A percentile compares a stretch with the other conserved stretches of the same genome.
Evolutionary conservation across 2,888 invertebrate genomes (phyloP).

Genomic region (Trichogramma evanescens): DNA sequence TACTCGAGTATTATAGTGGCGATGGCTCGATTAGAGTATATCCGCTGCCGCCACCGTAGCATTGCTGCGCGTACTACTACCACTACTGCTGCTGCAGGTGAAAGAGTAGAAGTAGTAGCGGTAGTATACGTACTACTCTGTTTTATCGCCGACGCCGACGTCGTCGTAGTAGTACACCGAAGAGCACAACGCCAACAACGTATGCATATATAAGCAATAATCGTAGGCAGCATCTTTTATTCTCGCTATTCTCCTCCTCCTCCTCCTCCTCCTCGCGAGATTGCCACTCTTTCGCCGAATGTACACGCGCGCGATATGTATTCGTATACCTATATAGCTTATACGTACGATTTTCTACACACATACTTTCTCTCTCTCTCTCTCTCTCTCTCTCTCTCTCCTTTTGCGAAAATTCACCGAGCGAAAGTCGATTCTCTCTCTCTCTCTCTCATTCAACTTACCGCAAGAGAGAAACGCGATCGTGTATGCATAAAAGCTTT

Average conservation of each 20-base stretch:
- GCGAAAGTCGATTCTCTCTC: no score
- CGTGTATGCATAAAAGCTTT: conserved; percentile 5
- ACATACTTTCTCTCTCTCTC: background rate
- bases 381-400: background rate
- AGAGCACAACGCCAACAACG: conserved; percentile 1
- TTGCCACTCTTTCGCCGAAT: background rate
- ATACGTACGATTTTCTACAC: no score
- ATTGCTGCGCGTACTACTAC: conserved; percentile 27
- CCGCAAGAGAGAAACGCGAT: background rate
- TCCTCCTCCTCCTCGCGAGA: conserved; percentile 7
- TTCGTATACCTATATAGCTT: background rate
- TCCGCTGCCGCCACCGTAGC: conserved; percentile 32
- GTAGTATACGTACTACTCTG: conserved; percentile 35
- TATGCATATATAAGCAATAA: conserved; percentile 40
- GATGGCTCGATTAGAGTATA: conserved; percentile 38
- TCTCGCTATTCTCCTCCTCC: conserved; percentile 4
- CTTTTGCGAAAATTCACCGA: background rate
- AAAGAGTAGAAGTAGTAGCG: conserved; percentile 28
- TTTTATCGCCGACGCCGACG: conserved; percentile 40
- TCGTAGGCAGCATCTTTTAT: conserved; percentile 28
- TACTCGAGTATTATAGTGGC: conserved; percentile 14
- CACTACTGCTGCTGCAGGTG: conserved; percentile 23
- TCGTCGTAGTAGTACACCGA: conserved; percentile 11
- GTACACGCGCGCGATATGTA: background rate
- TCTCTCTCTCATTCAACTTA: background rate